Base-by-base conservation (phyloP, 1,140 invertebrate species). In the Lepidurus arcticus region DNA sequence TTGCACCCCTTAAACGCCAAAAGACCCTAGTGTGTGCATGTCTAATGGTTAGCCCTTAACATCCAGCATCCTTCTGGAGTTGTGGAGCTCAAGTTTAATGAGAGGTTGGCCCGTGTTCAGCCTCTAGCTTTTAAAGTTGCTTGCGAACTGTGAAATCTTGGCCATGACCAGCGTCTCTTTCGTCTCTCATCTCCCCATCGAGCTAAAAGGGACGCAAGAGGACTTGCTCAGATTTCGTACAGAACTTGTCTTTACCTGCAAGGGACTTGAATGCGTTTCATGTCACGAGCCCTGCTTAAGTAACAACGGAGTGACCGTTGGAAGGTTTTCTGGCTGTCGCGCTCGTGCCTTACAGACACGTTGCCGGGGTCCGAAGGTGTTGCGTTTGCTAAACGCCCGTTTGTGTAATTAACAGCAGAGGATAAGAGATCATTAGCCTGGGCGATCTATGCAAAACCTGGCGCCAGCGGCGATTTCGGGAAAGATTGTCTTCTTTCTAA, bases 51-150 rank as follows among this genome's bases (percentile, higher is more conserved):
- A 13, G 53, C 53, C 53, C 21, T 65, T 65, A 65, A 13, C 16
- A 13, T 65, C 53, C 53, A 65, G 53, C 53, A 65, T 65, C 53
- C 53, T 65, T 65, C 53, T 65, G 16, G 34, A 34, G 34, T 34
- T 34, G 2, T 34, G 34, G 34, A 65, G 53, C 53, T 65, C 53
- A 65, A 16, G 53, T 65, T 65, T 65, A 65, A 65, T 65, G 53
- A 65, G 53, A 65, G 53, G 53, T 65, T 65, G 53, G 53, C 53
- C 53, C 53, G 53, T 65, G 53, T 65, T 65, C 53, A 21, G 53
- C 53, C 53, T 65, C 16, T 21, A 65, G 53, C 53, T 65, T 34
- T 34, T 65, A 65, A 7, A 65, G 53, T 16, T 65, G 53, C 53
- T 65, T 21, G 16, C 13, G 0, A 65, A 65, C 53, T 65, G 53